A percentile compares a stretch with the other conserved stretches of the same genome.
These are phyloP conservation scores for Catocala fraxini DNA, from an alignment of 2,888 invertebrate species.

Conservation along the genomic window DNA sequence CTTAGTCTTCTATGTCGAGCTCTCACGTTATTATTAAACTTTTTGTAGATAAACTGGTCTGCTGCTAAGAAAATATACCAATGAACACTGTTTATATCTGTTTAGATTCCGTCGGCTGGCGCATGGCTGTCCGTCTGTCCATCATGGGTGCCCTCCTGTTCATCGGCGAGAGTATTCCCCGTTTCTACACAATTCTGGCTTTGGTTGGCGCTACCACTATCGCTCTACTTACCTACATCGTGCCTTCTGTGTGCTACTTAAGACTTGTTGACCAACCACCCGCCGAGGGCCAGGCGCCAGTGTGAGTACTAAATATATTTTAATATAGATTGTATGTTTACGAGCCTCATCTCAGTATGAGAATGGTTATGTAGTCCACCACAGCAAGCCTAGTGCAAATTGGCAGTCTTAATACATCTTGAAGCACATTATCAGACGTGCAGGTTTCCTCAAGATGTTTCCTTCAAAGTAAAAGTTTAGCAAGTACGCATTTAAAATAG, in stretches of 20 bases:
- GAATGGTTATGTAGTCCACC: no score
- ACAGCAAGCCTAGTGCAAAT: no score
- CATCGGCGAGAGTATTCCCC: conserved; percentile 90
- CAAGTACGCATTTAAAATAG: no score
- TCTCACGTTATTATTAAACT: no score
- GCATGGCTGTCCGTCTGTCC: conserved; percentile 86
- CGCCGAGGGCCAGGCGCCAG: conserved; percentile 61
- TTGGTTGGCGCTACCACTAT: conserved; percentile 91
- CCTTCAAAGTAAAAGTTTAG: no score
- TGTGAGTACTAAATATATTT: conserved; percentile 56
- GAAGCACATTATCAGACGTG: no score
- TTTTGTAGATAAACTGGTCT: no score
- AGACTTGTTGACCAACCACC: conserved; percentile 82
- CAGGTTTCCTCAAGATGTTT: no score
- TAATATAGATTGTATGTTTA: background rate
- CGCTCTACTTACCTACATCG: conserved; percentile 89
- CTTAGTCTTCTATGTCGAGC: no score
- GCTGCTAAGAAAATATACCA: no score
- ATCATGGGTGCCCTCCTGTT: conserved; percentile 88
- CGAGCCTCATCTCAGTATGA: no score
- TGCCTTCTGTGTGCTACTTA: conserved; percentile 90
- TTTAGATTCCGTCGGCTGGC: conserved; percentile 88
- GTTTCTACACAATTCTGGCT: conserved; percentile 90
- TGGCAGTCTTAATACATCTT: no score
- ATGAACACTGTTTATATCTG: background rate